phyloP scores from a whole-genome alignment of 2,113 vertebrate genomes.

The Hydrolagus affinis region DNA sequence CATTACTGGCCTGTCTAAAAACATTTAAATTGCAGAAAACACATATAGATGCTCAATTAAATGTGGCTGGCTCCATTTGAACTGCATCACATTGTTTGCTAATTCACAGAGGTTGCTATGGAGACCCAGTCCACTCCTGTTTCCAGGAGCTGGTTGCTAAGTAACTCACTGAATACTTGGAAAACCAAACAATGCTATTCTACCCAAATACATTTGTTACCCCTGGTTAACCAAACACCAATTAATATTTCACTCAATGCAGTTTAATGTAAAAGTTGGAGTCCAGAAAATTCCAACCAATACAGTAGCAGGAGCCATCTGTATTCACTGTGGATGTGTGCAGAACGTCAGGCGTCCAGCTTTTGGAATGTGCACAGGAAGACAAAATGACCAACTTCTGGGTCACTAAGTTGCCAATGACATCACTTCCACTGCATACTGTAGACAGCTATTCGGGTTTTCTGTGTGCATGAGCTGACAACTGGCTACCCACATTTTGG shows the following conservation, averaged over 20 bases:
- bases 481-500: no score
- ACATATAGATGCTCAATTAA: constrained; percentile 87
- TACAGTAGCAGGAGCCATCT: neutral
- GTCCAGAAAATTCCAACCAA: no score
- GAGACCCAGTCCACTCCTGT: constrained; percentile 78
- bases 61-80: constrained; percentile 71
- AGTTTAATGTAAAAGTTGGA: no score
- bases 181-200: constrained; percentile 95
- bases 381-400: no score
- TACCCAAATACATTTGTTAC: constrained; percentile 65
- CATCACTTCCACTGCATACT: no score
- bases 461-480: no score
- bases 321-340: neutral
- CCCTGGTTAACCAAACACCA: constrained; percentile 72
- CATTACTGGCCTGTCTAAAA: constrained; percentile 43
- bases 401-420: no score
- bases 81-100: constrained; percentile 81
- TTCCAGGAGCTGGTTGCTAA: constrained; percentile 79
- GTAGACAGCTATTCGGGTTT: no score
- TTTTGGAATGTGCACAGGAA: no score
- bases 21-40: constrained; percentile 59
- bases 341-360: no score
- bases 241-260: constrained; percentile 3
- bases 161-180: constrained; percentile 84
- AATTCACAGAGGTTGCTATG: constrained; percentile 87